Base-by-base conservation (phyloP, 2,797 vertebrate genomes). In the Hydrophis major region DNA sequence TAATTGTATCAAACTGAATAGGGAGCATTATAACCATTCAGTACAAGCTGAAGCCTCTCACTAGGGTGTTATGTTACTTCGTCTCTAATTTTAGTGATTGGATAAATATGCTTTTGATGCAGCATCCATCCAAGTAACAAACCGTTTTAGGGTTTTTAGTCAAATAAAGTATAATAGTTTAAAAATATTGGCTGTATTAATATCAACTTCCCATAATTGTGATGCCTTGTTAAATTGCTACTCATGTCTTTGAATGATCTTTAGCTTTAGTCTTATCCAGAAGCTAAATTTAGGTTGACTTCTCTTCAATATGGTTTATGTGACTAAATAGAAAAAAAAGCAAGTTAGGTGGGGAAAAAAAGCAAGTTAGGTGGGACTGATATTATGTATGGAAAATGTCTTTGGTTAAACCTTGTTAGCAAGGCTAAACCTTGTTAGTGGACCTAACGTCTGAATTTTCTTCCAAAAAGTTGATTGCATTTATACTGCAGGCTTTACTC, bases 1-100 rank as follows among this genome's bases (percentile, higher is more conserved):
- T 95, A 97, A 97, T 96, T 96, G 96, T 92, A 95, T 55, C 95
- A 96, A 97, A 97, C 96, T 97, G 96, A 96, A 95, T 91, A 92
- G 89, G 90, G 92, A 92, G 86, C 90, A 91, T 95, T 94, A 61
- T 93, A 95, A 92, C 42, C 37, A 90, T 55, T 94, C 95, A 95
- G 95, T 96, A 94, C 91, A 95, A 95, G 90, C 6, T 87, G 94
- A 93, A 94, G 53, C 93, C 95, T 87, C 0, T 47, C 91, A 91
- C 50, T 90, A 88, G 92, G 11, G 0, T 92, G 83, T 47, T 92
- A n/a, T 88, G 90, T 86, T 92, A 47, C 87, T 91, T 86, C 53
- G 66, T 18, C 93, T 95, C 66, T 59, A 87, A 0, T 93, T 95
- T 94, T 87, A 66, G 27, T 92, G 94, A 87, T 22, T 66, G 83